These are phyloP conservation scores for Helicoverpa zea DNA, from an alignment of 1,140 invertebrate genomes.

Conservation along the genomic window DNA sequence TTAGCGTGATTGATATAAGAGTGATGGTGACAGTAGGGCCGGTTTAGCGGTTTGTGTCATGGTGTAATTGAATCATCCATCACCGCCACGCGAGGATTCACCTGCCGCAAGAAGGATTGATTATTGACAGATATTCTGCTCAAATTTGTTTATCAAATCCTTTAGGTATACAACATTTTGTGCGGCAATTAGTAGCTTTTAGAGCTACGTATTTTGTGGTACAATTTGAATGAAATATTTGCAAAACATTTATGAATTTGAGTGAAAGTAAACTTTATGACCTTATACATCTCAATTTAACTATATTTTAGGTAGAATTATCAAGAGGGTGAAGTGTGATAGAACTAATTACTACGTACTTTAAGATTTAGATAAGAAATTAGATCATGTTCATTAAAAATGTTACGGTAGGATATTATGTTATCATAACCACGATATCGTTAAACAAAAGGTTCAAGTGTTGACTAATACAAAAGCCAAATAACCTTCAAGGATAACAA, in stretches of 20 bases:
- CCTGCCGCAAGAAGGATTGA: slow-evolving; percentile 40
- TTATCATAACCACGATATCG: no score
- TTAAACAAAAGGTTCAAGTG: no score
- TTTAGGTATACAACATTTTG: not conserved
- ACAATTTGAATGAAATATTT: not conserved
- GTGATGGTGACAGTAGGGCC: slow-evolving; percentile 4
- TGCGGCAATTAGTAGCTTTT: not conserved
- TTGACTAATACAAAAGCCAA: not conserved
- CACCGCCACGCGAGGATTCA: slow-evolving; percentile 32
- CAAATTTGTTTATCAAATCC: slow-evolving; percentile 28
- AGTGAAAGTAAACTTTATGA: no score
- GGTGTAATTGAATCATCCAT: slow-evolving; percentile 48
- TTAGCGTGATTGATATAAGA: slow-evolving; percentile 12
- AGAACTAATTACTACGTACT: no score
- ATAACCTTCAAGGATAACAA: not conserved
- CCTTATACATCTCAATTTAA: no score
- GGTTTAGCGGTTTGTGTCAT: slow-evolving; percentile 35
- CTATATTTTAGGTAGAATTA: no score
- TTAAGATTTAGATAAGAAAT: no score
- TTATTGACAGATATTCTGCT: slow-evolving; percentile 44
- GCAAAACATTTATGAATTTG: no score
- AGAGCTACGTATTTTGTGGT: not conserved
- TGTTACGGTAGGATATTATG: no score
- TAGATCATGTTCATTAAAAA: no score
- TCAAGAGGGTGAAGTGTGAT: no score